phyloP scores from a whole-genome alignment of 2,797 vertebrate species.

The Neostethus bicornis region DNA sequence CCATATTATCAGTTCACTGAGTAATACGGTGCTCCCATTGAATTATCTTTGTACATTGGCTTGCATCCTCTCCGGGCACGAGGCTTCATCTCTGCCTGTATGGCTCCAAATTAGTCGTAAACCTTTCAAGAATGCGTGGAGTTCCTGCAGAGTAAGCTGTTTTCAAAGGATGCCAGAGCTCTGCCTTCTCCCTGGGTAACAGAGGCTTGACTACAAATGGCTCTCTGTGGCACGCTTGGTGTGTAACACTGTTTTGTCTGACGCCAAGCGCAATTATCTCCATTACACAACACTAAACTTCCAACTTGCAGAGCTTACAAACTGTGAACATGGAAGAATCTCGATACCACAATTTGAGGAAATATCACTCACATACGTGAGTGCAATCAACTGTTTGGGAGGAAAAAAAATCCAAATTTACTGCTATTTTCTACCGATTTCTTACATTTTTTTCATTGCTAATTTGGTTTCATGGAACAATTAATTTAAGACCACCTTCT shows the following conservation, averaged over 20 bases:
- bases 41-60: constrained; percentile 46
- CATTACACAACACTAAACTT: constrained; percentile 37
- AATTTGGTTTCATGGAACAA: too few relatives aligned
- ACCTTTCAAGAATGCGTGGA: constrained; percentile 56
- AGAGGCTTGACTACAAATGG: constrained; percentile 64
- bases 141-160: constrained; percentile 73
- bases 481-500: too few relatives aligned
- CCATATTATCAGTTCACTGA: constrained; percentile 41
- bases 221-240: constrained; percentile 53
- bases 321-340: constrained; percentile 31
- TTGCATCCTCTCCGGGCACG: constrained; percentile 51
- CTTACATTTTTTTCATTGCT: too few relatives aligned
- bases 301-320: constrained; percentile 25
- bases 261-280: constrained; percentile 41
- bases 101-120: constrained; percentile 65
- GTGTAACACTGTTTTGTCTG: constrained; percentile 30
- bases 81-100: constrained; percentile 42
- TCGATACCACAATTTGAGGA: constrained; percentile 20
- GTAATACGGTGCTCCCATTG: constrained; percentile 26
- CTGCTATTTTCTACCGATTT: too few relatives aligned
- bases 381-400: constrained; percentile 26
- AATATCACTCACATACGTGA: constrained; percentile 28
- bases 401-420: constrained; percentile 9
- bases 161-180: constrained; percentile 63
- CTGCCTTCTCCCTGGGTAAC: constrained; percentile 55